Conservation (phyloP, 2,888 invertebrate species). For the Amphipoea lucens region DNA sequence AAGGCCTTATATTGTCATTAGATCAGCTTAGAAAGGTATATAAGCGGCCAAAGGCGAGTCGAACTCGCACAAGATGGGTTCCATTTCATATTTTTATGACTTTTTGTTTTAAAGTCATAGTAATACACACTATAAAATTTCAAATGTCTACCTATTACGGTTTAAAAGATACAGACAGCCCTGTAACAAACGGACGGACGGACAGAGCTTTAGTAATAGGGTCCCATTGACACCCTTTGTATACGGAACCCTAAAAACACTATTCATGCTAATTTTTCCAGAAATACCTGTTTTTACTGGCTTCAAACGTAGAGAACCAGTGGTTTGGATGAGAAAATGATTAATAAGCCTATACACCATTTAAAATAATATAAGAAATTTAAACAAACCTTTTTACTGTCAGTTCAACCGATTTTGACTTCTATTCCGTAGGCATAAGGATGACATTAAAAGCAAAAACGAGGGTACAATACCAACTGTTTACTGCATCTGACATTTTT, state of each 20-base stretch:
- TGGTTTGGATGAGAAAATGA: background rate
- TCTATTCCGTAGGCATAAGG: no score
- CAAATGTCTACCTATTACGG: background rate
- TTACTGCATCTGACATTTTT: no score
- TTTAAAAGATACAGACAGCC: background rate
- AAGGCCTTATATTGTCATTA: background rate
- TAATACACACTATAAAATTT: background rate
- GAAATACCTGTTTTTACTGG: background rate
- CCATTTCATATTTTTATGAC: background rate
- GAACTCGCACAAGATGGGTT: background rate
- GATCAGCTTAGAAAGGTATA: background rate
- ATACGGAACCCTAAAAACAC: background rate
- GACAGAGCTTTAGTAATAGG: background rate
- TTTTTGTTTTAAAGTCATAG: background rate
- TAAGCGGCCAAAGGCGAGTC: background rate
- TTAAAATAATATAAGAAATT: no score
- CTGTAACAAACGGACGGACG: background rate
- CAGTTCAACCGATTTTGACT: no score
- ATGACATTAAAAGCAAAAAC: no score
- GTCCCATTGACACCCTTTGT: background rate
- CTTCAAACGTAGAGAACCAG: background rate
- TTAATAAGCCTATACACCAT: background rate
- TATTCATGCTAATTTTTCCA: background rate
- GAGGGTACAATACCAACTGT: no score
- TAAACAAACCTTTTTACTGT: no score